Base-by-base conservation (phyloP, 2,113 vertebrate genomes). In the Miniopterus natalensis region DNA sequence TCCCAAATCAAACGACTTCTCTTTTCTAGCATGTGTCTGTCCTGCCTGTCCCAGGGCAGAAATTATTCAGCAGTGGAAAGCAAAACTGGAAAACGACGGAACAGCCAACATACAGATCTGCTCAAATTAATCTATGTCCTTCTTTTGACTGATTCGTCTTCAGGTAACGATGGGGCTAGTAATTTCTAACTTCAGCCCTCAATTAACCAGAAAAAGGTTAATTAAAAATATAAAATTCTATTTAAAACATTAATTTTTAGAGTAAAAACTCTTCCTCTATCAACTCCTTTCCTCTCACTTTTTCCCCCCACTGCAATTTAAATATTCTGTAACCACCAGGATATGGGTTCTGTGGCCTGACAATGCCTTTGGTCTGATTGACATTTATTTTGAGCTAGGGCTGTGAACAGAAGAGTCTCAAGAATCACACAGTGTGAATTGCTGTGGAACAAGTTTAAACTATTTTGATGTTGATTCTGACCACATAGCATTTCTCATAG, bases 221-320 rank as follows among this genome's bases (percentile, higher is more conserved):
- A 88, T 57, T 92, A 29, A 53, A 93, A 70, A 40, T 40, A 63
- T 45, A 42, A 57, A 95, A 84, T 25, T 84, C 45, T 75, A 75
- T 83, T n/a, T 42, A 53, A 90, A 79, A 57, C 63, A 74, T 40
- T 80, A 40, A 57, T 79, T 81, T 80, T 65, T 79, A 85, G 12
- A 90, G 53, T 40, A 70, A 88, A 70, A 29, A 49, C 5, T 81
- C 81, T 87, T 25, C 27, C 11, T 15, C 59, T 77, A 63, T 74
- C 31, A 85, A 73, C 20, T 40, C 17, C 3, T 75, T 92, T 75
- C 31, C 75, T 75, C 18, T 79, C 1, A n/a, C 42, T 57, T 40
- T n/a, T 7, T 11, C 17, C 27, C 10, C 18, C 18, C 27, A n/a
- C 5, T 59, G 27, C 65, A 66, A 51, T 31, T 59, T 65, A 90